phyloP scores from a whole-genome alignment of 2,888 invertebrate genomes.

The Augochlorella aurata region DNA sequence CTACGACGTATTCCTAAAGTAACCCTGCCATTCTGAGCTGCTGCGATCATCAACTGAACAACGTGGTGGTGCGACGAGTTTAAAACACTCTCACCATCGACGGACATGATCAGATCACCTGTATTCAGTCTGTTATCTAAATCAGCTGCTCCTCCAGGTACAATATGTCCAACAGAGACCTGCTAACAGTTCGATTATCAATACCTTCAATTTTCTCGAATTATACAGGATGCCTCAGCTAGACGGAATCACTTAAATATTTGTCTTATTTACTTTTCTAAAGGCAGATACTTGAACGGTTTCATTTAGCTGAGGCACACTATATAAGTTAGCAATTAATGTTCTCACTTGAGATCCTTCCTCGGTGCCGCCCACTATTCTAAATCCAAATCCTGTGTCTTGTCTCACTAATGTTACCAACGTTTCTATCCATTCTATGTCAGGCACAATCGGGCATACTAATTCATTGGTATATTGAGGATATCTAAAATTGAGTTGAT shows the following conservation, averaged over 20 bases:
- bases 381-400: slow-evolving; percentile 97
- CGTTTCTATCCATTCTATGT: slow-evolving; percentile 85
- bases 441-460: slow-evolving; percentile 79
- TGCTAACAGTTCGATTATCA: slow-evolving; percentile 78
- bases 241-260: background rate
- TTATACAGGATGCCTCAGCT: background rate
- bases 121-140: slow-evolving; percentile 94
- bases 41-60: slow-evolving; percentile 94
- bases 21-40: slow-evolving; percentile 94
- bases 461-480: slow-evolving; percentile 78
- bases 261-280: background rate
- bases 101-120: slow-evolving; percentile 96
- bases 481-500: slow-evolving; percentile 71
- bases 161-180: slow-evolving; percentile 98
- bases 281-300: background rate
- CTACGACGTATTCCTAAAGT: slow-evolving; percentile 89
- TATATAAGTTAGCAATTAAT: slow-evolving; percentile 26
- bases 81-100: slow-evolving; percentile 92
- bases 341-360: slow-evolving; percentile 93
- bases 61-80: slow-evolving; percentile 96
- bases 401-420: slow-evolving; percentile 93
- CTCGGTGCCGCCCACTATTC: slow-evolving; percentile 98
- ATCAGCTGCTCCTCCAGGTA: slow-evolving; percentile 97
- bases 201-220: slow-evolving; percentile 32
- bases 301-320: background rate